These are phyloP conservation scores for Ascaphus truei DNA, from an alignment of 2,113 vertebrate genomes.

Conservation along the genomic window DNA sequence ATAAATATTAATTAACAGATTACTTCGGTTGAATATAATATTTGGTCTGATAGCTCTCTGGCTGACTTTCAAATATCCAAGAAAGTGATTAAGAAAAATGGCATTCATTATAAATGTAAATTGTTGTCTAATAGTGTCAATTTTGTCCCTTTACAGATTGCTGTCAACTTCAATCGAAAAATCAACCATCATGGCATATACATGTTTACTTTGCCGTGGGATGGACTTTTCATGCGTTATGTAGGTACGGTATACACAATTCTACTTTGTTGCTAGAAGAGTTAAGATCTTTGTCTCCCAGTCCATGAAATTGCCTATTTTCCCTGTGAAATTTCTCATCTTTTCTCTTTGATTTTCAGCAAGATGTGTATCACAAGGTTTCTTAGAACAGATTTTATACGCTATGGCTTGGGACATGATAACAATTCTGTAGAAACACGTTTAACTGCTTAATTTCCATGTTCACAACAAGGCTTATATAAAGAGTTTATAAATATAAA, in stretches of 20 bases:
- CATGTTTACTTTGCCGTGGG: conserved; percentile 5
- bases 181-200: not conserved
- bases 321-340: conserved; percentile 32
- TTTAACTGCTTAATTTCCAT: conserved; percentile 6
- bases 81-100: conserved; percentile 31
- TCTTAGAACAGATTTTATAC: conserved; percentile 18
- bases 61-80: conserved; percentile 30
- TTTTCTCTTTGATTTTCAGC: conserved; percentile 27
- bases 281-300: conserved; percentile 24
- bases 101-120: conserved; percentile 20
- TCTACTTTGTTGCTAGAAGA: conserved; percentile 4
- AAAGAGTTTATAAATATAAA: too few species aligned
- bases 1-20: conserved; percentile 36
- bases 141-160: conserved; percentile 16
- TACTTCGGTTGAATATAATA: conserved; percentile 17
- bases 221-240: not conserved
- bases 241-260: too few species aligned
- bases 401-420: conserved; percentile 16
- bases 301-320: conserved; percentile 34
- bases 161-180: conserved; percentile 26
- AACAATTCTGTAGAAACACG: conserved; percentile 11
- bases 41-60: conserved; percentile 25
- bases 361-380: conserved; percentile 32
- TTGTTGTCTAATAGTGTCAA: conserved; percentile 25
- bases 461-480: too few species aligned